Base-by-base conservation (phyloP, 92 coral and sea anemone species). In the Epizoanthus scotinus region DNA sequence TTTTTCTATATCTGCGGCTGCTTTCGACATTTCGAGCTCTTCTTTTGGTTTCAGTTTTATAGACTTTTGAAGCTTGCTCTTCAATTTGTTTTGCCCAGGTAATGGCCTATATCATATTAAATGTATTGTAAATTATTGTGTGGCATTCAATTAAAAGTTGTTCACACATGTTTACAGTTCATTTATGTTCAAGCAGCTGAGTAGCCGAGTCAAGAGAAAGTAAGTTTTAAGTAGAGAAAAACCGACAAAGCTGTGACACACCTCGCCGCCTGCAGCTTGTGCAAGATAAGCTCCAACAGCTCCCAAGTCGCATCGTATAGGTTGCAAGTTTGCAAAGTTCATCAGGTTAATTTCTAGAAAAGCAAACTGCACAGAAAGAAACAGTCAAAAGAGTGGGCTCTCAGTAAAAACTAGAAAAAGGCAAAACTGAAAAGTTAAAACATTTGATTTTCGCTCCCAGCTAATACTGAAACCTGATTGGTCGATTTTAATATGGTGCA, bases 1-100 rank as follows among this genome's bases (percentile, higher is more conserved):
- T 90, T 78, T 79, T 89, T 67, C 97, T 86, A 83, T 92, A 92
- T 84, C 89, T 92, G 68, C 97, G 91, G 86, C 97, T 92, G 91
- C 97, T 92, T 59, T 91, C 91, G 68, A 92, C 94, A 63, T 92
- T 92, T 52, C 97, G 86, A 63, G 94, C 97, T 77, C 94, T 67
- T 77, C 97, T 81, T 70, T 90, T 90, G 60, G 88, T 87, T 83
- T 92, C 97, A 34, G 97, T 92, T 73, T 92, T 92, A 84, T 84
- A 90, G 59, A 83, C 83, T 68, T 73, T 88, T 62, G 86, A 79
- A 58, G 79, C 77, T 54, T 78, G 88, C 65, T 81, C 67, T 58
- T 75, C 81, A 75, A 75, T 34, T 68, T 75, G 81, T 24, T 75
- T 75, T 75, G 81, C 81, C 81, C 81, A 75, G 21, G 81, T 75